Percentiles rank a stretch among this genome's conserved stretches.
Evolutionary conservation across 2,113 vertebrate species (phyloP).

Genomic region (Lophotis ruficrista): DNA sequence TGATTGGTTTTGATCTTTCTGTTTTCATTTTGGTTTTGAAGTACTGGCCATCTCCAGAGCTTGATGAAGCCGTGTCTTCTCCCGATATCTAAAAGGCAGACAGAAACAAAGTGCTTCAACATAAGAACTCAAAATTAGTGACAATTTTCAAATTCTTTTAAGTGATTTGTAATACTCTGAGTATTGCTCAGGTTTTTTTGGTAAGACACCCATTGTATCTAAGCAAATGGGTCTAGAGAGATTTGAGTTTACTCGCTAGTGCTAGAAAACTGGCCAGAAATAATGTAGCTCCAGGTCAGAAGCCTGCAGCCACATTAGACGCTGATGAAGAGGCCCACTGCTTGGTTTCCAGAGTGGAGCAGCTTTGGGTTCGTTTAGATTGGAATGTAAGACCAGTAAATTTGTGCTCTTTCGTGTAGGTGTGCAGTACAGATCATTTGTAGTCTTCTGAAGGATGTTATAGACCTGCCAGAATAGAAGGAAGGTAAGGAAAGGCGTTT

Average conservation of each 20-base stretch:
- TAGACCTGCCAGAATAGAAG: neutral
- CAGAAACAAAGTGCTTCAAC: neutral
- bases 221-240: neutral
- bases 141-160: neutral
- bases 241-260: neutral
- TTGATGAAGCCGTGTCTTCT: neutral
- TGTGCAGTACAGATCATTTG: fast-evolving
- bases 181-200: fast-evolving
- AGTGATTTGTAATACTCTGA: neutral
- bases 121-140: neutral
- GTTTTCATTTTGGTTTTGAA: neutral
- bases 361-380: neutral
- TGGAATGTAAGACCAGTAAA: neutral
- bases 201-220: neutral
- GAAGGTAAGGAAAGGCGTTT: neutral
- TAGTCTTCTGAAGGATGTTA: neutral
- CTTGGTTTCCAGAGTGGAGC: neutral
- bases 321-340: neutral
- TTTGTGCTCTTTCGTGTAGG: neutral
- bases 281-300: neutral
- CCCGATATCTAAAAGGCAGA: neutral
- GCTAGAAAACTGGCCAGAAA: neutral
- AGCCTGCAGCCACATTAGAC: neutral
- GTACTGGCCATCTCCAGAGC: neutral
- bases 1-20: neutral